Conservation (phyloP, 92 coral and sea anemone genomes). For the Umimayanthus chanpuru region DNA sequence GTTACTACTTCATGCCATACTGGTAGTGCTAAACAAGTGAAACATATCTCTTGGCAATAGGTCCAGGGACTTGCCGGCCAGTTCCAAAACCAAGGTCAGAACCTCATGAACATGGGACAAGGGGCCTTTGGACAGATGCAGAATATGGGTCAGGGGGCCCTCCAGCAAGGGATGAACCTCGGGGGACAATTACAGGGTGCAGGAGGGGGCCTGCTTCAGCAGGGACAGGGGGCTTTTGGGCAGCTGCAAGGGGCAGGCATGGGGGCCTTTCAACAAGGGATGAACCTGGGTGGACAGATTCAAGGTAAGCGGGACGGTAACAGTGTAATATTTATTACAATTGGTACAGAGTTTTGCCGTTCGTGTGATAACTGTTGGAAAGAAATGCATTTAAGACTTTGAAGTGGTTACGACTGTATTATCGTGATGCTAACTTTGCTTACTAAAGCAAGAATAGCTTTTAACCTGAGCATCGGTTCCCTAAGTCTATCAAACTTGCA, state of each 20-base stretch:
- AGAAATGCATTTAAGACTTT: too few species aligned
- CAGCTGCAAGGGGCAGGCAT: slow-evolving; percentile 8
- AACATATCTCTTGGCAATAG: neutral
- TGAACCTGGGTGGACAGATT: slow-evolving; percentile 13
- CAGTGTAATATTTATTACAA: too few species aligned
- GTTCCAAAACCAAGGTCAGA: slow-evolving; percentile 74
- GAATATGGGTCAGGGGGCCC: slow-evolving; percentile 69
- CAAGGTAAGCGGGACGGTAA: neutral
- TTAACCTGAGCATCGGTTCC: too few species aligned
- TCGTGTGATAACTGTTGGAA: too few species aligned
- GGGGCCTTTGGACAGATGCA: slow-evolving; percentile 72
- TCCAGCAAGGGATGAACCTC: slow-evolving; percentile 30
- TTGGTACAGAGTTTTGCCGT: too few species aligned
- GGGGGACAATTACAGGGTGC: slow-evolving; percentile 18
- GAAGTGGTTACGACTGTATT: too few species aligned
- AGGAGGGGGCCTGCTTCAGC: neutral
- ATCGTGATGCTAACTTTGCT: too few species aligned
- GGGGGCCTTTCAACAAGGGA: slow-evolving; percentile 31
- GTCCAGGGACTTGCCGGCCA: slow-evolving; percentile 73
- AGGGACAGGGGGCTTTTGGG: slow-evolving; percentile 19
- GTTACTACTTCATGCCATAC: neutral
- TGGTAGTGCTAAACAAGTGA: neutral
- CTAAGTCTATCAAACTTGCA: too few species aligned
- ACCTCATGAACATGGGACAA: slow-evolving; percentile 71
- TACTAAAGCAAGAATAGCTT: too few species aligned